Percentiles rank a stretch among this genome's conserved stretches.
Evolutionary conservation across 2,888 invertebrate species (phyloP).

Genomic region (Cephalotes varians): DNA sequence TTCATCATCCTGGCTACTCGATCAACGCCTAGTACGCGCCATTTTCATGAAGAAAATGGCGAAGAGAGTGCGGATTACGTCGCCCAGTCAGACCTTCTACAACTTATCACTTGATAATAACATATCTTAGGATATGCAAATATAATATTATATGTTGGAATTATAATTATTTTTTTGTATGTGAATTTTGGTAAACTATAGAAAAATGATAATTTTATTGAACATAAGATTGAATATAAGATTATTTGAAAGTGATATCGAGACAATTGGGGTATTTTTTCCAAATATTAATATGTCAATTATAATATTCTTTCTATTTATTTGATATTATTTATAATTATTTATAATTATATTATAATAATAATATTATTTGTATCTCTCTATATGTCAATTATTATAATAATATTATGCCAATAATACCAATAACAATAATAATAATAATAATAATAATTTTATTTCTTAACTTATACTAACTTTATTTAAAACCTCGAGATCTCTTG

Average conservation of each 20-base stretch:
- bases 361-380: too few relatives aligned
- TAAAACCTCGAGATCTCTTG: neutral
- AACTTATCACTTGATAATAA: constrained; percentile 50
- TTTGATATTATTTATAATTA: too few relatives aligned
- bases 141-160: neutral
- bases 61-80: constrained; percentile 56
- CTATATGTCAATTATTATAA: too few relatives aligned
- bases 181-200: neutral
- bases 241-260: too few relatives aligned
- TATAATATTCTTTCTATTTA: too few relatives aligned
- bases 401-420: too few relatives aligned
- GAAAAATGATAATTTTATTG: neutral
- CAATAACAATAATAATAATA: too few relatives aligned
- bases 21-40: constrained; percentile 67
- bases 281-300: neutral
- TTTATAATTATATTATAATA: too few relatives aligned
- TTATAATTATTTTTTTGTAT: neutral
- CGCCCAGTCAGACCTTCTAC: constrained; percentile 31
- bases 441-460: neutral
- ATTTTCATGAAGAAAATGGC: constrained; percentile 50
- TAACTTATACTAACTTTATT: neutral
- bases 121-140: constrained; percentile 6
- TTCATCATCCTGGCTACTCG: constrained; percentile 73
- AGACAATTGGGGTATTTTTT: neutral
- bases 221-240: neutral